A percentile compares a stretch with the other conserved stretches of the same genome.
phyloP scores from a whole-genome alignment of 2,888 invertebrate genomes.

The Agriopis aurantiaria region DNA sequence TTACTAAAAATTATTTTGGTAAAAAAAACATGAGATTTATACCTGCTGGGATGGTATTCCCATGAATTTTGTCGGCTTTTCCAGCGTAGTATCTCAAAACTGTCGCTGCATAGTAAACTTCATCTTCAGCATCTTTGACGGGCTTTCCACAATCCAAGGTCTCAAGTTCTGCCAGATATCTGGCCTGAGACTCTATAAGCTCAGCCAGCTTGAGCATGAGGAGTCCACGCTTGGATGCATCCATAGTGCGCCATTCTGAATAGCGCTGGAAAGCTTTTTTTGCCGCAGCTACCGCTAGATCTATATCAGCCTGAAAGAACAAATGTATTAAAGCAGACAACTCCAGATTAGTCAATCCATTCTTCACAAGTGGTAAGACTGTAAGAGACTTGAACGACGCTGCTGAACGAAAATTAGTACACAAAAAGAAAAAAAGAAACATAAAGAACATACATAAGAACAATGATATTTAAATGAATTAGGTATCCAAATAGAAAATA shows the following conservation, averaged over 20 bases:
- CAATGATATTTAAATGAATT: too few species aligned
- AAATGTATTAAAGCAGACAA: neutral
- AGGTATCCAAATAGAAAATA: too few species aligned
- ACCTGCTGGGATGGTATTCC: slow-evolving; percentile 90
- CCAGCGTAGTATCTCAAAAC: slow-evolving; percentile 95
- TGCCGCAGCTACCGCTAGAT: slow-evolving; percentile 93
- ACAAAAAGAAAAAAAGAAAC: too few species aligned
- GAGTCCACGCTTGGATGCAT: slow-evolving; percentile 92
- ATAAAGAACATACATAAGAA: too few species aligned
- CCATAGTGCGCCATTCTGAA: slow-evolving; percentile 92
- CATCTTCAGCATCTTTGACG: slow-evolving; percentile 89
- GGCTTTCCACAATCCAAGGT: slow-evolving; percentile 98
- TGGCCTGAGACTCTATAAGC: slow-evolving; percentile 91
- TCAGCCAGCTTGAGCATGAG: slow-evolving; percentile 91
- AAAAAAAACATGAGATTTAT: slow-evolving; percentile 25
- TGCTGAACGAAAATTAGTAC: too few species aligned
- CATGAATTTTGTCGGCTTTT: slow-evolving; percentile 96
- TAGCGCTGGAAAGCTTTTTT: slow-evolving; percentile 91
- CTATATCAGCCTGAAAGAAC: slow-evolving; percentile 89
- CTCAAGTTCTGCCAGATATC: slow-evolving; percentile 94
- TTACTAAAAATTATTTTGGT: too few species aligned
- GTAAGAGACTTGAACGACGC: too few species aligned
- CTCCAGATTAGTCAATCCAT: too few species aligned
- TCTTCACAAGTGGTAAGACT: too few species aligned
- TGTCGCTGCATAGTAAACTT: slow-evolving; percentile 88